Base-by-base conservation (phyloP, 1,140 invertebrate genomes). In the Saccostrea cuccullata region DNA sequence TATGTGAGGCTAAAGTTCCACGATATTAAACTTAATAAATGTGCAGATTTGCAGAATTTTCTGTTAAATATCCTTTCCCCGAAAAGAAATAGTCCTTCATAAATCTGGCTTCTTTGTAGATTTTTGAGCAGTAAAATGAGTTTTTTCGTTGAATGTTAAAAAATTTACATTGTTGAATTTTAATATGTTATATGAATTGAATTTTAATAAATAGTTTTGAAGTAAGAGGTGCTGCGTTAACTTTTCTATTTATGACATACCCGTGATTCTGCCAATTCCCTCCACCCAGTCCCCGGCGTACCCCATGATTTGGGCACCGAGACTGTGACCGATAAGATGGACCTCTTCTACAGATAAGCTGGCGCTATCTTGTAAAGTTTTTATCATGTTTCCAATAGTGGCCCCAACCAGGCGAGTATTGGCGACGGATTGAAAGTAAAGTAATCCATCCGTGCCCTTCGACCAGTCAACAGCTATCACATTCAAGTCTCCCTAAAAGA, bases 381-480 rank as follows among this genome's bases (percentile, higher is more conserved):
- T 88, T 0, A 98, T 94, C 73, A 99, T 94, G 94, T 98, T 96
- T 2, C 98, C 97, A 60, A 98, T 95, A 94, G 98, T 97, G 91
- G 98, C 97, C 0, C 98, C 98, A 0, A 99, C 98, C 12, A 99
- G 95, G 86, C 98, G 96, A 0, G 98, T 98, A 93, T 99, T 99
- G 60, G 98, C 98, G 0, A 97, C 97, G 0, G 98, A 98, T 90
- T 98, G 96, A 0, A 98, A 97, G 93, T 99, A 99, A 94, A 98
- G 96, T 0, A 97, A 96, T 0, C 96, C 96, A 0, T 96, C 96
- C 11, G 90, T 88, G 2, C 89, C 89, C 20, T 13, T 26, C 20
- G 73, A 55, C 89, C 90, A 91, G 60, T 90, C 89, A 8, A 90
- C 90, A 36, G 86, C n/a, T 4, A 91, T 87, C 3, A 91, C 90